These are phyloP conservation scores for Drosophila sturtevanti DNA, from an alignment of 1,140 invertebrate species.

Conservation along the genomic window DNA sequence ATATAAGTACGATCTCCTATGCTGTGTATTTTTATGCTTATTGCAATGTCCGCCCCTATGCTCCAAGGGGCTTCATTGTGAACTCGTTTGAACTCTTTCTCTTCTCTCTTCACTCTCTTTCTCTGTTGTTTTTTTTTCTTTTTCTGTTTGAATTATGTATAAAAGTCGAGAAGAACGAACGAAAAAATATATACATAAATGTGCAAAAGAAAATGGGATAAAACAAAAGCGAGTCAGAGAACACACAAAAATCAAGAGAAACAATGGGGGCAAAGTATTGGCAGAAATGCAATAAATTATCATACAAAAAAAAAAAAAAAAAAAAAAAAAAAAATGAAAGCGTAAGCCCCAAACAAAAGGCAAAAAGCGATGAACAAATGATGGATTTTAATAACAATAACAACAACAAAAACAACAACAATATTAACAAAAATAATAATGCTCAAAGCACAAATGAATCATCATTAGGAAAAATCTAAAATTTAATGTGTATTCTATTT, in stretches of 20 bases:
- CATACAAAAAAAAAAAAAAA: constrained; percentile 49
- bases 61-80: constrained; percentile 4
- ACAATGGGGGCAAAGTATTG: constrained; percentile 41
- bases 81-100: not conserved
- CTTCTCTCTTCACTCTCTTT: not conserved
- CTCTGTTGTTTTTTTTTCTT: not conserved
- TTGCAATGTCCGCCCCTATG: constrained; percentile 39
- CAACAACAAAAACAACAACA: not conserved
- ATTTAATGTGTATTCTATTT: too few relatives aligned
- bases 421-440: not conserved
- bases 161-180: constrained; percentile 15
- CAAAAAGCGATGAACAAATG: constrained; percentile 1
- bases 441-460: not conserved
- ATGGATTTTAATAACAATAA: not conserved
- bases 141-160: constrained; percentile 7
- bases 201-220: constrained; percentile 56
- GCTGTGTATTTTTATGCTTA: constrained; percentile 53
- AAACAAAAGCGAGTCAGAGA: constrained; percentile 47
- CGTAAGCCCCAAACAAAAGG: constrained; percentile 19
- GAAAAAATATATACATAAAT: constrained; percentile 49
- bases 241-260: constrained; percentile 33
- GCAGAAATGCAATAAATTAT: constrained; percentile 76
- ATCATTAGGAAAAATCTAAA: not conserved
- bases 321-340: constrained; percentile 23
- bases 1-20: constrained; percentile 3